These are phyloP conservation scores for Guaruba guarouba DNA, from an alignment of 2,113 vertebrate genomes.

Conservation along the genomic window DNA sequence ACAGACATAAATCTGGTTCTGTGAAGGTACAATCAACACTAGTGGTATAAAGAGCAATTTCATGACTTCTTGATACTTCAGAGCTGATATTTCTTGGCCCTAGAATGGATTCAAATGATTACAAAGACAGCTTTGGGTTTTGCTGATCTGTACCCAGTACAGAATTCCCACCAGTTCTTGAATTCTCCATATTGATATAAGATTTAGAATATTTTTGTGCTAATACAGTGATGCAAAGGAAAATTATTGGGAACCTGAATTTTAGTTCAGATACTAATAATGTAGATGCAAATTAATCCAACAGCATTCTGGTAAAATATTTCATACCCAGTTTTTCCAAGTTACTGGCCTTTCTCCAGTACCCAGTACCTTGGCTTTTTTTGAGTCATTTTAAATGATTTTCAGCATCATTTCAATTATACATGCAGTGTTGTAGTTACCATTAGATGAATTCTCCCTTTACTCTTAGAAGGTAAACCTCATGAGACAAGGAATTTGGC, in stretches of 20 bases:
- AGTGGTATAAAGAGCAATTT: background rate
- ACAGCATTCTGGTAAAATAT: background rate
- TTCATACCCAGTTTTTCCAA: background rate
- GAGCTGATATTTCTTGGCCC: background rate
- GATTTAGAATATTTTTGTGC: background rate
- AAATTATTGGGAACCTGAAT: background rate
- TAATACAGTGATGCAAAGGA: background rate
- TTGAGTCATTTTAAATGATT: background rate
- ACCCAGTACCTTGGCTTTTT: background rate
- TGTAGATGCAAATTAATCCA: background rate
- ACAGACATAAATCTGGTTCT: background rate
- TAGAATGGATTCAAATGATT: background rate
- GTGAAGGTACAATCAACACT: background rate
- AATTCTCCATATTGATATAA: background rate
- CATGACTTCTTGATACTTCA: background rate
- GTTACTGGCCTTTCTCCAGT: background rate
- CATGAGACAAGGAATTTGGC: background rate
- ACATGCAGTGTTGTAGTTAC: background rate
- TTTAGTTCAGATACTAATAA: background rate
- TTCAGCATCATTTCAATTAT: background rate
- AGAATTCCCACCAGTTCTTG: background rate
- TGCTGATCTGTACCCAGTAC: background rate
- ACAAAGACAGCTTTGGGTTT: background rate
- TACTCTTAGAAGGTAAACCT: background rate
- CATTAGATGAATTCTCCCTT: accelerated